Conservation (phyloP, 2,113 vertebrate species). For the Indri indri region DNA sequence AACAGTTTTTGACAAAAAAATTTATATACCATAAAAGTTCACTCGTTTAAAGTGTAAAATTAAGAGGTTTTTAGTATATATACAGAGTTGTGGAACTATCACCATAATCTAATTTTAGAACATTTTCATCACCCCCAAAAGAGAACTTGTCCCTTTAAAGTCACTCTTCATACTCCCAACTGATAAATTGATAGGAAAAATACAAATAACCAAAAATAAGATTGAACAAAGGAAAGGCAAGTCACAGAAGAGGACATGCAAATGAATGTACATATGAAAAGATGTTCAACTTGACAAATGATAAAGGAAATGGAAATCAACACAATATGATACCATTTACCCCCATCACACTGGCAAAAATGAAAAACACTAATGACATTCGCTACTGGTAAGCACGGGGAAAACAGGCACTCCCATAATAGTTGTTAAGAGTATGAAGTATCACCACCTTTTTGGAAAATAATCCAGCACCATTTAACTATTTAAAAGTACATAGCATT, state of each 20-base stretch:
- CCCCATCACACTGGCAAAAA: neutral
- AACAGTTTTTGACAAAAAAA: neutral
- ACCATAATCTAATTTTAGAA: constrained; percentile 12
- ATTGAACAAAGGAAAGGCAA: neutral
- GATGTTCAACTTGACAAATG: neutral
- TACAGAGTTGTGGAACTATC: neutral
- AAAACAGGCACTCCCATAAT: neutral
- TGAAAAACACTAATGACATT: neutral
- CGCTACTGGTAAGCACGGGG: neutral
- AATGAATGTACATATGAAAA: neutral
- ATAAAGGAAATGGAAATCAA: constrained; percentile 30
- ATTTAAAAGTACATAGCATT: neutral
- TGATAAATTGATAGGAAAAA: constrained; percentile 19
- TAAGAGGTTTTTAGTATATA: constrained; percentile 3
- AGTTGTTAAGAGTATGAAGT: neutral
- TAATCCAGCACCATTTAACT: neutral
- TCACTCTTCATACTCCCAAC: neutral
- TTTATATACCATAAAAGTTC: neutral
- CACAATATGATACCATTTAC: neutral
- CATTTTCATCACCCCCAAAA: neutral
- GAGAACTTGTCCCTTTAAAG: neutral
- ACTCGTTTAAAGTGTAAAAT: constrained; percentile 1
- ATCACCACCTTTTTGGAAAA: constrained; percentile 29
- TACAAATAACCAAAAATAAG: constrained; percentile 20
- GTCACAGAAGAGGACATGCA: neutral